Evolutionary conservation across 2,113 vertebrate species (phyloP).

Genomic region (Furnarius figulus): DNA sequence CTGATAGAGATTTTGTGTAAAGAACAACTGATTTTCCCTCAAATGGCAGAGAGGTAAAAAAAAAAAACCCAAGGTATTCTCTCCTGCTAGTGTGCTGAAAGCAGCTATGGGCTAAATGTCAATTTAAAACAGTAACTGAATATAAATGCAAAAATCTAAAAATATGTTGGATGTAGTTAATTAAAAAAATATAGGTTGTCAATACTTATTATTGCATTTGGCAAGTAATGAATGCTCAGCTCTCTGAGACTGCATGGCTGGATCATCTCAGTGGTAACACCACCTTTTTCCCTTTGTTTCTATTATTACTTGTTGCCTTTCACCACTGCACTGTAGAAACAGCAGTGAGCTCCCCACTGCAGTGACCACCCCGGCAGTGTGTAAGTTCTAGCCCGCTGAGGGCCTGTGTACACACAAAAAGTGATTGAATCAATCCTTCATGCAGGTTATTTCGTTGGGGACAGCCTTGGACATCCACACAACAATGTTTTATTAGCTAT

Average conservation of each 20-base stretch:
- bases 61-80: neutral
- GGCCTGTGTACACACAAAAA: neutral
- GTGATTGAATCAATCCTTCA: neutral
- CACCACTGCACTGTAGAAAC: accelerated
- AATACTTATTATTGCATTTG: neutral
- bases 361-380: neutral
- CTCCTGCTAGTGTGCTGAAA: neutral
- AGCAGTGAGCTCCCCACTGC: neutral
- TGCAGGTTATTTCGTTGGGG: neutral
- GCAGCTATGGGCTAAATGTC: neutral
- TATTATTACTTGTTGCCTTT: neutral
- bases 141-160: neutral
- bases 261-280: neutral
- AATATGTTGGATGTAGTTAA: neutral
- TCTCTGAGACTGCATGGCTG: neutral
- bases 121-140: neutral
- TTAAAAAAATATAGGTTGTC: neutral
- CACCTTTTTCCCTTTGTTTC: neutral
- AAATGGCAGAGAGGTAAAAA: neutral
- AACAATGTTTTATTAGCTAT: neutral
- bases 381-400: neutral
- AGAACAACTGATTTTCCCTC: neutral
- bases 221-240: neutral
- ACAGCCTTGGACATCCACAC: neutral
- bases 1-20: neutral